Evolutionary conservation across 2,888 invertebrate genomes (phyloP).

Genomic region (Malthinus seriepunctatus): DNA sequence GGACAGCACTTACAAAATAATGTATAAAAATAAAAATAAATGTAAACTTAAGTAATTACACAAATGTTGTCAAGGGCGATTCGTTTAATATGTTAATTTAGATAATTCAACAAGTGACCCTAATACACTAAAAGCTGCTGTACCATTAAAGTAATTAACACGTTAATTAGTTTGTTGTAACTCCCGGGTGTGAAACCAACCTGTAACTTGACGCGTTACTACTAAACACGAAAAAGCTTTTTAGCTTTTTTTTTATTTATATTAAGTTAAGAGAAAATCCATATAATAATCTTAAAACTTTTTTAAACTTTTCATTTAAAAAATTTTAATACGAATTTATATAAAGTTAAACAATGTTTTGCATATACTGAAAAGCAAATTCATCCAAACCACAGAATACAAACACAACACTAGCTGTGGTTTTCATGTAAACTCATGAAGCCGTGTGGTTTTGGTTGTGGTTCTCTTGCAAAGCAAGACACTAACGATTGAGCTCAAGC

Average conservation of each 20-base stretch:
- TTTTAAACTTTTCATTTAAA: no score
- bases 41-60: neutral
- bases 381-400: slow-evolving; percentile 44
- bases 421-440: slow-evolving; percentile 52
- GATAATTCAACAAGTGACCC: slow-evolving; percentile 17
- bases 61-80: slow-evolving; percentile 5
- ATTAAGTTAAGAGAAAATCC: neutral
- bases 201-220: slow-evolving; percentile 2
- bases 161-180: slow-evolving; percentile 15
- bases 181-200: slow-evolving; percentile 10
- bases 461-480: slow-evolving; percentile 39
- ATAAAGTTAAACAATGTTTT: slow-evolving; percentile 27
- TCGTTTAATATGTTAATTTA: slow-evolving; percentile 16
- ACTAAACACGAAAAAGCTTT: slow-evolving; percentile 6
- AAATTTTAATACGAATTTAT: slow-evolving; percentile 12
- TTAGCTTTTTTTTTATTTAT: neutral
- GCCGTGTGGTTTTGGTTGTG: slow-evolving; percentile 49
- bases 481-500: slow-evolving; percentile 26
- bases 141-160: slow-evolving; percentile 20
- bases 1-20: no score
- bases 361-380: slow-evolving; percentile 36
- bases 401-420: slow-evolving; percentile 46
- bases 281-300: neutral
- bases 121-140: slow-evolving; percentile 14
- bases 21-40: no score